A percentile compares a stretch with the other conserved stretches of the same genome.
phyloP scores from a whole-genome alignment of 2,113 vertebrate genomes.

The Eulacestoma nigropectus region DNA sequence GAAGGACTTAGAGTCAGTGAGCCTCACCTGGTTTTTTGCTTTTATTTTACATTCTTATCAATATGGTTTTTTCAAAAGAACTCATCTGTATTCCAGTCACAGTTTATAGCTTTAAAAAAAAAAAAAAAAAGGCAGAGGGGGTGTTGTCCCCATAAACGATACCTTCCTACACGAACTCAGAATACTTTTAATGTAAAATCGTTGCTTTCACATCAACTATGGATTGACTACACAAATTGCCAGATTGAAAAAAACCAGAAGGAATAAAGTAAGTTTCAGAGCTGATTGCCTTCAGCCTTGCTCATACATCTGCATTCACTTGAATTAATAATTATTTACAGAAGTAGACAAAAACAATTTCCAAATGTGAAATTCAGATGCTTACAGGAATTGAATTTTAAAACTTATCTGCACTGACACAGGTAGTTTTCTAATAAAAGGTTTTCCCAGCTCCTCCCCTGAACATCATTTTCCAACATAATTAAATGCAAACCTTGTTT shows the following conservation, averaged over 20 bases:
- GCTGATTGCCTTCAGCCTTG: not conserved
- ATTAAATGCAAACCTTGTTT: not conserved
- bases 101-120: not conserved
- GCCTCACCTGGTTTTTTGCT: not conserved
- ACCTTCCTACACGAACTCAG: not conserved
- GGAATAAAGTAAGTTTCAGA: not conserved
- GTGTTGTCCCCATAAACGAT: not conserved
- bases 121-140: accelerated
- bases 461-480: not conserved
- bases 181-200: not conserved
- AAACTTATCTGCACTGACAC: not conserved
- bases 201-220: not conserved
- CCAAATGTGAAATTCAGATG: not conserved
- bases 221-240: not conserved
- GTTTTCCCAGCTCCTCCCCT: not conserved
- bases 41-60: not conserved
- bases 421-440: not conserved
- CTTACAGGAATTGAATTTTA: not conserved
- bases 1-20: not conserved
- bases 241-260: not conserved
- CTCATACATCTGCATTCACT: not conserved
- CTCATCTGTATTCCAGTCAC: not conserved
- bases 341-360: not conserved
- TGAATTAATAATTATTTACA: not conserved
- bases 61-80: not conserved